Conservation (phyloP, 2,888 invertebrate genomes). For the Conus canariensis region DNA sequence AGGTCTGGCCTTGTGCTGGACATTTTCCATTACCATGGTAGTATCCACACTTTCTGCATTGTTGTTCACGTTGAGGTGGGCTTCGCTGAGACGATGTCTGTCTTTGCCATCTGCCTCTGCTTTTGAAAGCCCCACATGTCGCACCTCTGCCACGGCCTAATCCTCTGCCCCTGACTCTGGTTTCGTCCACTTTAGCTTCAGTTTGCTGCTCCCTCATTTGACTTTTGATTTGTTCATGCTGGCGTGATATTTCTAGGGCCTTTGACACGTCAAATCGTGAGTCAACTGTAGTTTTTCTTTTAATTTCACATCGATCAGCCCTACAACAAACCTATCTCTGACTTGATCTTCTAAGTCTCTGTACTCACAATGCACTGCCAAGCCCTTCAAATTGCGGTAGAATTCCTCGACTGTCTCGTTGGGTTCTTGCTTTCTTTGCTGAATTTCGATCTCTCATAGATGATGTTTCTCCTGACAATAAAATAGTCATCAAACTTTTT, state of each 20-base stretch:
- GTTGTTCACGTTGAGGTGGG: too few relatives aligned
- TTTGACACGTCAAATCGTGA: not conserved
- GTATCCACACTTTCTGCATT: not conserved
- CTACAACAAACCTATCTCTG: not conserved
- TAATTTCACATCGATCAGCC: not conserved
- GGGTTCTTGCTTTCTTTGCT: not conserved
- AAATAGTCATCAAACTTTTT: not conserved
- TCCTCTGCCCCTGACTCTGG: too few relatives aligned
- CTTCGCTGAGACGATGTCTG: not conserved
- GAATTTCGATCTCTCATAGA: not conserved
- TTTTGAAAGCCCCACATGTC: not conserved
- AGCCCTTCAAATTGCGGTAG: not conserved
- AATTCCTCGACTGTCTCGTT: not conserved
- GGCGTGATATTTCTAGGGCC: not conserved
- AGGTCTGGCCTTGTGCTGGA: not conserved
- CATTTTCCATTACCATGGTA: not conserved
- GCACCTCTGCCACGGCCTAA: not conserved
- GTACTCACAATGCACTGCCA: not conserved
- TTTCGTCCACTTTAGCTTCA: not conserved
- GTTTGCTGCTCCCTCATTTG: constrained; percentile 3
- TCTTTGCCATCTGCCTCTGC: not conserved
- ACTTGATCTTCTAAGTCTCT: not conserved
- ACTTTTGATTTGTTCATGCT: not conserved
- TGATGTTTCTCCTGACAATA: not conserved
- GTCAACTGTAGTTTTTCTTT: not conserved